Conservation (phyloP, 2,113 vertebrate species). For the Choloepus hoffmanni region DNA sequence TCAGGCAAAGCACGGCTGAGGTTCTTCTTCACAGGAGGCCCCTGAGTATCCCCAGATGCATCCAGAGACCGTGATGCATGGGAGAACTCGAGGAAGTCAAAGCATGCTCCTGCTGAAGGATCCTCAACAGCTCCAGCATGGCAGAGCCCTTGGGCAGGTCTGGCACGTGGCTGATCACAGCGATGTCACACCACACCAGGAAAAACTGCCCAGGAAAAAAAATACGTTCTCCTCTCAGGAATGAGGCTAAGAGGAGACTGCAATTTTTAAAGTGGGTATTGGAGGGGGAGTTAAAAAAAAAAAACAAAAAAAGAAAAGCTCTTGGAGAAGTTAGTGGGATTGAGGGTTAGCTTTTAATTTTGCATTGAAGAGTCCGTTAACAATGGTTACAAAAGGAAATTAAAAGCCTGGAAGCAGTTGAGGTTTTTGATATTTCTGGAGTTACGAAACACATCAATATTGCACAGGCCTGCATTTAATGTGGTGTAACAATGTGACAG, state of each 20-base stretch:
- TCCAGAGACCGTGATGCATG: neutral
- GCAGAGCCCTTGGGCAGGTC: neutral
- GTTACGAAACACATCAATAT: constrained; percentile 80
- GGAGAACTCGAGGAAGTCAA: neutral
- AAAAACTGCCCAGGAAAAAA: constrained; percentile 14
- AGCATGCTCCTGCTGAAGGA: neutral
- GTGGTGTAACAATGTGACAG: constrained; percentile 77
- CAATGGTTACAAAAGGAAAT: constrained; percentile 82
- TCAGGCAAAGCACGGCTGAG: neutral
- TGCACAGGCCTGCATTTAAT: constrained; percentile 80
- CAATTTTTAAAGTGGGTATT: constrained; percentile 55
- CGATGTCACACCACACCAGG: neutral
- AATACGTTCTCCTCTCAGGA: constrained; percentile 37
- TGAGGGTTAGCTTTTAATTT: constrained; percentile 79
- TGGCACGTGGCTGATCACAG: constrained; percentile 41
- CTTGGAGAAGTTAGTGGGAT: constrained; percentile 29
- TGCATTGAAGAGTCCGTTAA: constrained; percentile 78
- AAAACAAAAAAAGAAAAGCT: neutral
- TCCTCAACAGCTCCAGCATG: neutral
- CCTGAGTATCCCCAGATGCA: neutral
- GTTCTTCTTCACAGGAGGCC: neutral
- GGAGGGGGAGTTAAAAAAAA: neutral
- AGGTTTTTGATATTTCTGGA: constrained; percentile 83
- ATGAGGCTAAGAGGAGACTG: neutral
- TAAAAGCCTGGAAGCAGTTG: constrained; percentile 83